Base-by-base conservation (phyloP, 1,140 invertebrate genomes). In the Pantala flavescens region DNA sequence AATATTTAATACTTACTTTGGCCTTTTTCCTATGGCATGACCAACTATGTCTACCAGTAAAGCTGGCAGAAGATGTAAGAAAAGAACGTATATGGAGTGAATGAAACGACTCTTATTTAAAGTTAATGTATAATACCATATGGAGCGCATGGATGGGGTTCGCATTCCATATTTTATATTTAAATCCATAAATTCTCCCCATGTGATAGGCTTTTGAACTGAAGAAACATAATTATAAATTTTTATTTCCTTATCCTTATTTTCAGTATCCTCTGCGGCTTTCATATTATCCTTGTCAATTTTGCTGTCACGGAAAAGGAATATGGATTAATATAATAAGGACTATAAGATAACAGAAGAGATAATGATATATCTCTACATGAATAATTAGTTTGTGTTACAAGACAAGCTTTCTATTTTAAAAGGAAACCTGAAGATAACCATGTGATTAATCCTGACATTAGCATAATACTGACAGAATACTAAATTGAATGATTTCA, bases 191-290 rank as follows among this genome's bases (percentile, higher is more conserved):
- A 88, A 91, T 42, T 89, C 85, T 0, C 83, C 79, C 89, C 90
- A 92, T 5, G 86, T 88, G 10, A 92, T 82, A 24, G 88, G 88
- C 76, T 90, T 88, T 42, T 90, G 87, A 9, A 82, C 82, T 14
- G 87, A 89, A 9, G 89, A 90, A 10, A 91, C 89, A 79, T 87
- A 91, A 80, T 92, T 91, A 81, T 90, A 91, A 43, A 91, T 88
- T 3, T 87, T 82, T 24, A 87, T 86, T 43, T 87, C 79, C 23
- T 80, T 80, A 23, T 82, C 80, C n/a, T 63, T 63, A 21, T 16
- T 63, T 63, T 21, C 49, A 16, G 49, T 63, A 7, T 63, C 49
- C 3, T 1, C 1, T 7, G 49, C 12, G 14, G 49, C 12, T 63
- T 21, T 63, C 16, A 21, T 7, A 21, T 63, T 14, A 19, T 63